A percentile compares a stretch with the other conserved stretches of the same genome.
Evolutionary conservation across 2,888 invertebrate genomes (phyloP).

Genomic region (Limenitis camilla): DNA sequence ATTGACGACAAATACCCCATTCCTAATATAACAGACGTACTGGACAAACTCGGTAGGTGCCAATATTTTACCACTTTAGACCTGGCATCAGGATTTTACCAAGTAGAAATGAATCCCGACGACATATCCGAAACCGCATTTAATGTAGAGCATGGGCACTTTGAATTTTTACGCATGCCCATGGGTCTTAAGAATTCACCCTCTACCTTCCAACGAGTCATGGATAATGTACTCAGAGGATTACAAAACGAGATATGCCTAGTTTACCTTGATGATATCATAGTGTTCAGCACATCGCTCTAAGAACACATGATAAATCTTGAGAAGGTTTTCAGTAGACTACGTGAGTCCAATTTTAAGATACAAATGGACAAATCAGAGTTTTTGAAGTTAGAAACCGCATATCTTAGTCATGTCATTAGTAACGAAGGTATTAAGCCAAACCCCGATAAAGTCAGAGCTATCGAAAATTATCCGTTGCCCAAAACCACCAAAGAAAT

Average conservation of each 20-base stretch:
- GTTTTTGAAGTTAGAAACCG: neutral
- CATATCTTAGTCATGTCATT: conserved; percentile 4
- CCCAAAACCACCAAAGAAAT: conserved; percentile 2
- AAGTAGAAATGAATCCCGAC: conserved; percentile 4
- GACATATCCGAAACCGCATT: conserved; percentile 28
- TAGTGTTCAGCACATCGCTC: no score
- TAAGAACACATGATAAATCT: no score
- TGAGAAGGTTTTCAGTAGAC: neutral
- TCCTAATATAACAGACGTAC: conserved; percentile 26
- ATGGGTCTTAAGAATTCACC: conserved; percentile 29
- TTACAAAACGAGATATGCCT: no score
- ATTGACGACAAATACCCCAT: conserved; percentile 27
- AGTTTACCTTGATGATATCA: no score
- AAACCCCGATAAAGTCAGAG: conserved; percentile 4
- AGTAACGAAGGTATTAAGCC: conserved; percentile 10
- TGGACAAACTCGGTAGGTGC: conserved; percentile 26
- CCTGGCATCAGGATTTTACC: conserved; percentile 21
- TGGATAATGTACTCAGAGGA: conserved; percentile 27
- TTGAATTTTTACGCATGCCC: conserved; percentile 31
- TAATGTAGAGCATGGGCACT: conserved; percentile 28
- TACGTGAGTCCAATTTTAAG: neutral
- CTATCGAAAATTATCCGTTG: neutral
- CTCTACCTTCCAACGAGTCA: conserved; percentile 30
- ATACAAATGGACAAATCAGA: neutral
- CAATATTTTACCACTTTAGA: conserved; percentile 26